Conservation (phyloP, 2,888 invertebrate species). For the Neoascia interrupta region DNA sequence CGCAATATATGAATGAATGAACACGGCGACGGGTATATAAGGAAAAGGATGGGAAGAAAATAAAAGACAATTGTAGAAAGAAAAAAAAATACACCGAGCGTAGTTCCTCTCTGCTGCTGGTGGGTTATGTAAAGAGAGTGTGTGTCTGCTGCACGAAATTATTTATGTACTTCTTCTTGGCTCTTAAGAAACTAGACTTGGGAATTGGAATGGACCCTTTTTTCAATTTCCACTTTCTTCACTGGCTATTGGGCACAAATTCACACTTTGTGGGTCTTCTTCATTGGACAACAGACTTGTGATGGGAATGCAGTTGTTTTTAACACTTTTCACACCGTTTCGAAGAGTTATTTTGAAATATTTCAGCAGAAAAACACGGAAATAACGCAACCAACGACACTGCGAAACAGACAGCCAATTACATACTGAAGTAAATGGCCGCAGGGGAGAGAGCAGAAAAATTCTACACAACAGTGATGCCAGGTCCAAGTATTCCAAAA, state of each 20-base stretch:
- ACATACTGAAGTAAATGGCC: slow-evolving; percentile 53
- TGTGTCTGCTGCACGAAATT: slow-evolving; percentile 44
- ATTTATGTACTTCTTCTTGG: slow-evolving; percentile 20
- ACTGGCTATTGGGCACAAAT: slow-evolving; percentile 4
- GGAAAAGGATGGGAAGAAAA: slow-evolving; percentile 20
- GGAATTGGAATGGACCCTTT: slow-evolving; percentile 39
- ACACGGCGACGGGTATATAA: slow-evolving; percentile 49
- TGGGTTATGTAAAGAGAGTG: slow-evolving; percentile 58
- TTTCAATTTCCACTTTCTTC: slow-evolving; percentile 15
- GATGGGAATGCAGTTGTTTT: slow-evolving; percentile 16
- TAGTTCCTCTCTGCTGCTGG: slow-evolving; percentile 53
- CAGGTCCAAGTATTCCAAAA: background rate
- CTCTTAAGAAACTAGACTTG: slow-evolving; percentile 49
- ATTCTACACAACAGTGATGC: slow-evolving; percentile 49
- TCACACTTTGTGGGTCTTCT: background rate
- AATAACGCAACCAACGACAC: slow-evolving; percentile 38
- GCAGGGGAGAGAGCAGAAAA: slow-evolving; percentile 43
- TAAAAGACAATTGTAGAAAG: slow-evolving; percentile 7
- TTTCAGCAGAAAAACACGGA: slow-evolving; percentile 43
- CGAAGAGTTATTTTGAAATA: slow-evolving; percentile 18
- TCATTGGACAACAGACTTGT: background rate
- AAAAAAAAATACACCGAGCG: slow-evolving; percentile 35
- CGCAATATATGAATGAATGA: slow-evolving; percentile 65
- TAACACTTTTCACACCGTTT: slow-evolving; percentile 45
- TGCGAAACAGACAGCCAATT: slow-evolving; percentile 57